phyloP scores from a whole-genome alignment of 2,888 invertebrate species.

The Trissoscelio sp. region DNA sequence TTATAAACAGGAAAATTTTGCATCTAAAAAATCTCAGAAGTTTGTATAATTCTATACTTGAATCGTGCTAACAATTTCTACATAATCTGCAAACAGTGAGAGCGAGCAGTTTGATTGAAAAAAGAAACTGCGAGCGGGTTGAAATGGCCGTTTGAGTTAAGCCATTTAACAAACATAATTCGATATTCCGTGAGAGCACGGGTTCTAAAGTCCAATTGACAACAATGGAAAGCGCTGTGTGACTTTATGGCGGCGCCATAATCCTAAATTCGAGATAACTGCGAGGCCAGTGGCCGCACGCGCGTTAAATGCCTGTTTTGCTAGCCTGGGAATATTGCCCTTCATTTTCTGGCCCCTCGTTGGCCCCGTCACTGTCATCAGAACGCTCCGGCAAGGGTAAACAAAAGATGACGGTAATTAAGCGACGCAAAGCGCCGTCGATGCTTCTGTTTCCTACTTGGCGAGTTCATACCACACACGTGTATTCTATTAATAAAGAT shows the following conservation, averaged over 20 bases:
- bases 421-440: conserved; percentile 66
- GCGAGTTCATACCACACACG: conserved; percentile 64
- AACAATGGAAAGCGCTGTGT: conserved; percentile 62
- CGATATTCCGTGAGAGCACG: conserved; percentile 61
- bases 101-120: conserved; percentile 38
- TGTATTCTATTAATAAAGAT: conserved; percentile 73
- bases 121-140: conserved; percentile 24
- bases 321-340: conserved; percentile 56
- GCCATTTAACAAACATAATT: conserved; percentile 64
- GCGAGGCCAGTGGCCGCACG: conserved; percentile 50
- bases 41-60: not conserved
- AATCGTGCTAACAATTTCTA: conserved; percentile 38
- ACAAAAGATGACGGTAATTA: conserved; percentile 73
- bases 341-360: conserved; percentile 45
- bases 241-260: conserved; percentile 65
- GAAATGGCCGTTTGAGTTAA: conserved; percentile 53
- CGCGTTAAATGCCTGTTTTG: conserved; percentile 53
- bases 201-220: conserved; percentile 55
- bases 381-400: conserved; percentile 69
- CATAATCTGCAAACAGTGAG: conserved; percentile 49
- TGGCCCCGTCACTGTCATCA: conserved; percentile 52
- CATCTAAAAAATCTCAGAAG: conserved; percentile 4
- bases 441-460: conserved; percentile 66
- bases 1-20: too few species aligned
- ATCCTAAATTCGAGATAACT: conserved; percentile 67